Percentiles rank a stretch among this genome's conserved stretches.
These are phyloP conservation scores for Sander lucioperca DNA, from an alignment of 2,113 vertebrate genomes.

Conservation along the genomic window DNA sequence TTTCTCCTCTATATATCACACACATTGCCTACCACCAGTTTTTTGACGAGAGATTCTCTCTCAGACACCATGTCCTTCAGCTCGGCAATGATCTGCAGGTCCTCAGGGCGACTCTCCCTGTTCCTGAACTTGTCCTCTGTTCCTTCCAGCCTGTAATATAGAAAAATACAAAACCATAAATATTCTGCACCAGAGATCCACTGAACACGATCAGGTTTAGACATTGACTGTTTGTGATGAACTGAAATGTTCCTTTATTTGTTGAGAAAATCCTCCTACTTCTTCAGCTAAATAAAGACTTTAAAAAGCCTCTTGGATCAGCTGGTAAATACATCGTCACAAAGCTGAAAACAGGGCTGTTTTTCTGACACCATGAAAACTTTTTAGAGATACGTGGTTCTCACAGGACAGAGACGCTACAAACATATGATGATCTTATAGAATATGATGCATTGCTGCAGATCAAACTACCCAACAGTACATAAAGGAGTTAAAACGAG, in stretches of 20 bases:
- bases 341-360: neutral
- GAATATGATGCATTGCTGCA: no score
- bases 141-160: conserved; percentile 90
- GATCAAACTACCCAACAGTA: neutral
- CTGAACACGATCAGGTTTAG: neutral
- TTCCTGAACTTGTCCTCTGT: conserved; percentile 96
- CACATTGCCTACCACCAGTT: conserved; percentile 92
- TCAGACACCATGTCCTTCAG: conserved; percentile 96
- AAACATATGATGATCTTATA: neutral
- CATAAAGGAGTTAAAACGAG: neutral
- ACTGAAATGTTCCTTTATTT: neutral
- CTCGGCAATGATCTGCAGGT: conserved; percentile 95
- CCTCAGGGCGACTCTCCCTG: conserved; percentile 96
- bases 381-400: neutral
- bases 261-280: neutral
- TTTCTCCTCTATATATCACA: neutral
- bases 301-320: neutral
- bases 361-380: neutral
- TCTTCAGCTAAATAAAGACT: neutral
- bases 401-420: neutral
- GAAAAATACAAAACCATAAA: neutral
- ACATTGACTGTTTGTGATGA: neutral
- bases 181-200: neutral
- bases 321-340: neutral
- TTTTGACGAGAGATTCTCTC: conserved; percentile 96